Base-by-base conservation (phyloP, 64 coral and sea anemone species). In the Trachythela sp. region DNA sequence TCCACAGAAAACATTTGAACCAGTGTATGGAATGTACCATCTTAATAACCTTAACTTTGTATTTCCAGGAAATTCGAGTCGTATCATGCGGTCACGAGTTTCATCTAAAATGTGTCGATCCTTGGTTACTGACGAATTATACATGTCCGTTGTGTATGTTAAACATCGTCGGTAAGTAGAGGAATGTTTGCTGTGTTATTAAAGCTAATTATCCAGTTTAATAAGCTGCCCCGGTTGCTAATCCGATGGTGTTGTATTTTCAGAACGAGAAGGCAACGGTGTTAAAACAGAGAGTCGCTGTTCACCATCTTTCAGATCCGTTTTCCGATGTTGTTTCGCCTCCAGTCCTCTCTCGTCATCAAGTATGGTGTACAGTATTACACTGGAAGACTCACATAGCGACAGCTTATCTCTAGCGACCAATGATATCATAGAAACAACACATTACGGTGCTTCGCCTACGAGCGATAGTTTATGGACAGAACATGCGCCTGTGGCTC, bases 141-240 rank as follows among this genome's bases (percentile, higher is more conserved):
- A 97, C 95, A 70, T 97, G 95, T 24, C 95, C 95, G 48, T 84
- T 97, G 40, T 97, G 95, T 70, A 97, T 97, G 95, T 86, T 97
- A 0, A 97, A 97, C 52, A 94, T 97, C 40, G 95, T 97, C 80
- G 95, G 95, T 97, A 86, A 97, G 92, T 49, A n/a, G 3, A 15
- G 1, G 75, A 80, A 30, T 35, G 68, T 31, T 24, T 13, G 33
- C n/a, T n/a, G n/a, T n/a, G n/a, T n/a, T n/a, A n/a, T n/a, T n/a
- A n/a, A n/a, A n/a, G n/a, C n/a, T n/a, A n/a, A n/a, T n/a, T n/a
- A n/a, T 45, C 59, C 3, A 68, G 20, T 68, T 31, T 68, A 2
- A 31, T 6, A n/a, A 14, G 18, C 20, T n/a, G 2, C 18, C 20
- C 3, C 18, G 20, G 30, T 68, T 6, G 3, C 59, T 22, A 68